A percentile compares a stretch with the other conserved stretches of the same genome.
Evolutionary conservation across 2,888 invertebrate species (phyloP).

Genomic region (Metalampra italica): DNA sequence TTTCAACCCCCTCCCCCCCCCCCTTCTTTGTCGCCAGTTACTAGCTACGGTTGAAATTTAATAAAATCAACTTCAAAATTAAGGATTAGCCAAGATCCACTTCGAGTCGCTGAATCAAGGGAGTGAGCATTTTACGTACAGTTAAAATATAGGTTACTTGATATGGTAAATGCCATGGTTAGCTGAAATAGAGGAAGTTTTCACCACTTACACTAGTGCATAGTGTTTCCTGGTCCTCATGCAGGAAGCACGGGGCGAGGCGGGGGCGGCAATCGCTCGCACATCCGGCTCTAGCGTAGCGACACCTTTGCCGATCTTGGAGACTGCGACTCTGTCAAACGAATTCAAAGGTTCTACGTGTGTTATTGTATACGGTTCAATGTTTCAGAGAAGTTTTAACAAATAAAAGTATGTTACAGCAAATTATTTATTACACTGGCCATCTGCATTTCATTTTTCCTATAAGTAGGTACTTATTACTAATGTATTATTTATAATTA

Average conservation of each 20-base stretch:
- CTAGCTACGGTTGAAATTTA: no score
- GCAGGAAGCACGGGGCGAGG: constrained; percentile 43
- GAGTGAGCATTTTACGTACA: neutral
- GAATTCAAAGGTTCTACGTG: neutral
- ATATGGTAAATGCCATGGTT: neutral
- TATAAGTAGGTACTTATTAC: no score
- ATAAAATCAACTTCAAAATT: no score
- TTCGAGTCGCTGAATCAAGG: neutral
- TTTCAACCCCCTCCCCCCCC: no score
- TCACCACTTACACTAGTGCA: neutral
- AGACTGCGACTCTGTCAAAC: constrained; percentile 1
- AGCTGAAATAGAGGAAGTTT: constrained; percentile 1
- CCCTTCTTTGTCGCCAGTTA: no score
- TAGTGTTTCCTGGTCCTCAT: constrained; percentile 33
- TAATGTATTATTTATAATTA: no score
- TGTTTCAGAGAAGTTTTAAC: neutral
- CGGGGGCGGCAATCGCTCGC: constrained; percentile 54
- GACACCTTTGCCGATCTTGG: constrained; percentile 7
- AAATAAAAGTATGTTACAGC: no score
- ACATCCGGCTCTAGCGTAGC: constrained; percentile 38
- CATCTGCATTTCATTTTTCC: no score
- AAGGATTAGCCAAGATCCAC: no score
- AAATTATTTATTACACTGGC: no score
- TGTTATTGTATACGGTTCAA: neutral
- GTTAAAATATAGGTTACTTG: no score